Percentiles rank a stretch among this genome's conserved stretches.
These are phyloP conservation scores for Saguinus imperator DNA, from an alignment of 2,113 vertebrate genomes.

Conservation along the genomic window DNA sequence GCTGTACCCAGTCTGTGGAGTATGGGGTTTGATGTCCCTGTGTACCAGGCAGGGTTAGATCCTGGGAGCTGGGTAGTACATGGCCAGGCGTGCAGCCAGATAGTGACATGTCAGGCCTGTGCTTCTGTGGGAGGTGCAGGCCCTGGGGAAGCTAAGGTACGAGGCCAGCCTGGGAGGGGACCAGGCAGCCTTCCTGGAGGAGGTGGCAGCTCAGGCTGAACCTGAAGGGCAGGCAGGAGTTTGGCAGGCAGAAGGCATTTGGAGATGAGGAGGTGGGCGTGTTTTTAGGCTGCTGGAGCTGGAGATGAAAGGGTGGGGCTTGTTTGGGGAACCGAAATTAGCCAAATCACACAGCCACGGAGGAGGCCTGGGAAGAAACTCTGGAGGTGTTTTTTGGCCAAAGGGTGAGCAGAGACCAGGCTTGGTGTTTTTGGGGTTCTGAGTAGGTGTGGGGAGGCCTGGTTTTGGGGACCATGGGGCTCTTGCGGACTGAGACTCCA, in stretches of 20 bases:
- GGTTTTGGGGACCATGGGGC: background rate
- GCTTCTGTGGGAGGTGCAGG: background rate
- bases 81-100: fast-evolving
- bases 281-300: background rate
- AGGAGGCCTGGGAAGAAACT: background rate
- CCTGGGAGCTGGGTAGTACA: background rate
- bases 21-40: fast-evolving
- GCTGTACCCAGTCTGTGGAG: fast-evolving
- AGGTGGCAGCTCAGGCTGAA: background rate
- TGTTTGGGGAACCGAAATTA: constrained; percentile 71
- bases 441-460: background rate
- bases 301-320: constrained; percentile 54
- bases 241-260: background rate
- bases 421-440: background rate
- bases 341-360: background rate
- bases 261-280: background rate
- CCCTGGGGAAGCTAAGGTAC: background rate
- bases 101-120: background rate
- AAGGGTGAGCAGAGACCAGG: background rate
- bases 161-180: background rate
- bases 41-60: background rate
- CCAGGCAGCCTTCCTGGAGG: background rate
- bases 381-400: background rate
- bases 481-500: background rate
- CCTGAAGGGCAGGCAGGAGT: background rate